Conservation (phyloP, 1,140 invertebrate species). For the Solen grandis region DNA sequence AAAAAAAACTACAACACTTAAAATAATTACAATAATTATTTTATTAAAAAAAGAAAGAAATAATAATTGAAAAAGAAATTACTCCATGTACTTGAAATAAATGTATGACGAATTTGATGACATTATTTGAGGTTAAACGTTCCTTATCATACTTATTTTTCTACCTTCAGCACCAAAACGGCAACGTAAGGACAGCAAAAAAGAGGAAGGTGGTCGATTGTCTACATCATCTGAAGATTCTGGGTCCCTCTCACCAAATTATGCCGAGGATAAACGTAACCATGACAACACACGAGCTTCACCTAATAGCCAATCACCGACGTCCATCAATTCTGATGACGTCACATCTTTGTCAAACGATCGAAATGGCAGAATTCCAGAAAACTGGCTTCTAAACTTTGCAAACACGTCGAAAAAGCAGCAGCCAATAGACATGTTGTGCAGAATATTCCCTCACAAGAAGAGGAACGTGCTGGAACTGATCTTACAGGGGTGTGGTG, state of each 20-base stretch:
- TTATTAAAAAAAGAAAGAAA: too few relatives aligned
- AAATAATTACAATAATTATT: too few relatives aligned
- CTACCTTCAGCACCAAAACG: constrained; percentile 40
- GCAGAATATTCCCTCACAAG: constrained; percentile 91
- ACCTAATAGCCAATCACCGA: background rate
- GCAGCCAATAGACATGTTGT: constrained; percentile 87
- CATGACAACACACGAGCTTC: constrained; percentile 17
- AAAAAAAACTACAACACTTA: too few relatives aligned
- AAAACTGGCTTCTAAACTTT: constrained; percentile 55
- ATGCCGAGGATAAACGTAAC: constrained; percentile 24
- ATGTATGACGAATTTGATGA: too few relatives aligned
- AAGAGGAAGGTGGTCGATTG: constrained; percentile 17
- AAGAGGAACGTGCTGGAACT: constrained; percentile 91
- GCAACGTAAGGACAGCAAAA: constrained; percentile 19
- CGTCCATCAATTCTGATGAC: constrained; percentile 18
- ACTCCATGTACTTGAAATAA: too few relatives aligned
- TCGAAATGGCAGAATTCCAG: constrained; percentile 40
- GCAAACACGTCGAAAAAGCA: constrained; percentile 24
- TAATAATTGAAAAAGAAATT: too few relatives aligned
- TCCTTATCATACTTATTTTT: background rate
- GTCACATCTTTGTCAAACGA: background rate
- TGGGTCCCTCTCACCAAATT: constrained; percentile 31
- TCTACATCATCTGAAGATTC: constrained; percentile 46
- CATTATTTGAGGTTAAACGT: too few relatives aligned
- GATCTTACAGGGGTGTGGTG: constrained; percentile 87